phyloP scores from a whole-genome alignment of 2,797 vertebrate species.

The Macrochelys suwanniensis region DNA sequence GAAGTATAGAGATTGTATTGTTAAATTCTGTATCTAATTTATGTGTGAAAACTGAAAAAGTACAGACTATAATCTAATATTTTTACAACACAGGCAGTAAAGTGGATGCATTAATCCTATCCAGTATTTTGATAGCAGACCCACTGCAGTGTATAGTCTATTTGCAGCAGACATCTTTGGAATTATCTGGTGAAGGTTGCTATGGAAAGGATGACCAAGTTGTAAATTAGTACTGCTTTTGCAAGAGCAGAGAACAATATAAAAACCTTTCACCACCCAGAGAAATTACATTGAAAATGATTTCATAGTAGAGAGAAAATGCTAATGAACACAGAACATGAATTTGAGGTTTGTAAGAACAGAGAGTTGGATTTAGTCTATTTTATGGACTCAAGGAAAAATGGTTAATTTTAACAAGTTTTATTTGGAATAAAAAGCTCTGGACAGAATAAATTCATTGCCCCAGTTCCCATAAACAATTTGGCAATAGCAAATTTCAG shows the following conservation, averaged over 20 bases:
- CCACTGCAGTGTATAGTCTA: not conserved
- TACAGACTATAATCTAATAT: slow-evolving; percentile 1
- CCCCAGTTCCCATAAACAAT: slow-evolving; percentile 7
- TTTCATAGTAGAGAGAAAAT: not conserved
- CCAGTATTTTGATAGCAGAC: not conserved
- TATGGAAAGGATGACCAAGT: not conserved
- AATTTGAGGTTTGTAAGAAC: not conserved
- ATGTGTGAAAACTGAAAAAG: not conserved
- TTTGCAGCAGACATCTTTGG: not conserved
- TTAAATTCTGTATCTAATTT: not conserved
- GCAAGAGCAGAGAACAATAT: not conserved
- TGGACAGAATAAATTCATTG: not conserved
- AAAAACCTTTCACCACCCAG: not conserved
- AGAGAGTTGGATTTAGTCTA: slow-evolving; percentile 3
- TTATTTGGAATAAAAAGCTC: slow-evolving; percentile 6
- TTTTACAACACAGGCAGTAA: not conserved
- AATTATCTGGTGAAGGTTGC: not conserved
- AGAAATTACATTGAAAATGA: not conserved
- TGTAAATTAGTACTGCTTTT: slow-evolving; percentile 11
- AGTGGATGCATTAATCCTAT: slow-evolving; percentile 16
- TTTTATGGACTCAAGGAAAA: slow-evolving; percentile 1
- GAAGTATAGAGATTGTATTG: not conserved
- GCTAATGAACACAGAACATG: not conserved
- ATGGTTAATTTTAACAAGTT: not conserved
- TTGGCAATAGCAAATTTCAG: not conserved